phyloP scores from a whole-genome alignment of 1,140 invertebrate species.

The Atta cephalotes region DNA sequence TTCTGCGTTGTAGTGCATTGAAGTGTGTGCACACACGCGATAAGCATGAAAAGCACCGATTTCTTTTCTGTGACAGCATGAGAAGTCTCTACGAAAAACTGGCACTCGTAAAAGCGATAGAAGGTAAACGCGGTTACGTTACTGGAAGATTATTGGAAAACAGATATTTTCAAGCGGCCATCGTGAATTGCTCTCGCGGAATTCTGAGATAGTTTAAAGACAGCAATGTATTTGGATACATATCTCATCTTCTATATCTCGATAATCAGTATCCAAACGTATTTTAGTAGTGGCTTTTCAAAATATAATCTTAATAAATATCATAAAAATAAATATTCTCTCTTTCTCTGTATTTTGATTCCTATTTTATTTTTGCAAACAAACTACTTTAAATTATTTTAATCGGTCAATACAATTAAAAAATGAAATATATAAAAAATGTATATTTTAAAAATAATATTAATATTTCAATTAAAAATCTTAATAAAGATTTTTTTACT shows the following conservation, averaged over 20 bases:
- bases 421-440: not conserved
- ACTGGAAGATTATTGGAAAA: constrained; percentile 56
- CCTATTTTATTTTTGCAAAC: not conserved
- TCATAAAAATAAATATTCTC: not conserved
- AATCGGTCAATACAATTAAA: not conserved
- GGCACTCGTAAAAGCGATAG: constrained; percentile 57
- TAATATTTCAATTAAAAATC: not conserved
- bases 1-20: not conserved
- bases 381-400: constrained; percentile 20
- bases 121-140: constrained; percentile 41
- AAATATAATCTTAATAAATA: constrained; percentile 9
- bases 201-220: constrained; percentile 14
- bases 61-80: constrained; percentile 40
- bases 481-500: not conserved
- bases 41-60: constrained; percentile 43
- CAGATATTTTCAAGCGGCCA: constrained; percentile 49
- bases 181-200: constrained; percentile 34
- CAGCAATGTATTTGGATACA: constrained; percentile 5
- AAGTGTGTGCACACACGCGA: constrained; percentile 54
- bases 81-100: constrained; percentile 47
- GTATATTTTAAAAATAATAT: not conserved
- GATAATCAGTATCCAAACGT: constrained; percentile 26
- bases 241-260: constrained; percentile 28
- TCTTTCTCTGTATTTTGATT: not conserved
- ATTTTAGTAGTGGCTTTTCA: not conserved